phyloP scores from a whole-genome alignment of 1,140 invertebrate species.

The Euschistus heros region DNA sequence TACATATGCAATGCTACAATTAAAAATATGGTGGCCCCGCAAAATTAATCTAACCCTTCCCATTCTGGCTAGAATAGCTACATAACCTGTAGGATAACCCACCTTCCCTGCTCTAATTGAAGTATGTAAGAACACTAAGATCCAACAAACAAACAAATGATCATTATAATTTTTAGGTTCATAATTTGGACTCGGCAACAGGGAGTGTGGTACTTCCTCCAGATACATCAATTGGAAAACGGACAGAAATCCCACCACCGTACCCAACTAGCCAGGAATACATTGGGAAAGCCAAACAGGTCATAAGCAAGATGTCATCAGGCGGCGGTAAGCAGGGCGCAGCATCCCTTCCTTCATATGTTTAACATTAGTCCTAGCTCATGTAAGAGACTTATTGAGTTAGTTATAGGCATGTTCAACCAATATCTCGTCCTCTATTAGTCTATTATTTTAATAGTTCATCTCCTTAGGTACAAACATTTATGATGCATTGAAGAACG shows the following conservation, averaged over 20 bases:
- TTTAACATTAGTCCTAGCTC: conserved; percentile 10
- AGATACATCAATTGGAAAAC: background rate
- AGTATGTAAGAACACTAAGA: too few species aligned
- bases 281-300: conserved; percentile 44
- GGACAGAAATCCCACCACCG: conserved; percentile 3
- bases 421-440: background rate
- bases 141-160: background rate
- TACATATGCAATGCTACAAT: too few species aligned
- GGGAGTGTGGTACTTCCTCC: conserved; percentile 14
- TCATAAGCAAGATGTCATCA: conserved; percentile 34
- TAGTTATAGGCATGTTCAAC: background rate
- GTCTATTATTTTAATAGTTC: background rate
- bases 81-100: too few species aligned
- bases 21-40: too few species aligned
- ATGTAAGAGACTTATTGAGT: conserved; percentile 11
- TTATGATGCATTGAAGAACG: conserved; percentile 45
- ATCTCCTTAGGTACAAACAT: conserved; percentile 49
- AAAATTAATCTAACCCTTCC: too few species aligned
- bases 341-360: conserved; percentile 10
- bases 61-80: too few species aligned
- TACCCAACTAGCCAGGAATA: conserved; percentile 40
- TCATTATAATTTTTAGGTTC: conserved; percentile 4
- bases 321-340: conserved; percentile 21
- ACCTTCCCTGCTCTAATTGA: too few species aligned
- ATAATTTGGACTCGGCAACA: conserved; percentile 19